phyloP scores from a whole-genome alignment of 2,113 vertebrate genomes.

The Bubo blakistoni region DNA sequence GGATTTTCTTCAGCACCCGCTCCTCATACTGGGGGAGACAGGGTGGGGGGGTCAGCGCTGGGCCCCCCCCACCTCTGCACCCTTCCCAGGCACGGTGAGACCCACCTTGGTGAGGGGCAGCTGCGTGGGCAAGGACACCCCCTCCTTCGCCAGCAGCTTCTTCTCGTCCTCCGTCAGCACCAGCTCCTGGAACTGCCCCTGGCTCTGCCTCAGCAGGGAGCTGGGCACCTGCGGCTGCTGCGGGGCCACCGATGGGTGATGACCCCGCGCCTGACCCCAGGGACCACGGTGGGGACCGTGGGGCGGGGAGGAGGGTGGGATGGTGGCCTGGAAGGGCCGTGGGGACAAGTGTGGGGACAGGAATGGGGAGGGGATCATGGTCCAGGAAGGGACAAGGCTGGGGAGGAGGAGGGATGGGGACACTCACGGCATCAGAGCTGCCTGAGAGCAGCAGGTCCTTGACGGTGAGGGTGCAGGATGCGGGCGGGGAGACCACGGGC shows the following conservation, averaged over 20 bases:
- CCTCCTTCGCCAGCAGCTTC: slow-evolving; percentile 91
- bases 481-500: background rate
- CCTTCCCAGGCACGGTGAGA: background rate
- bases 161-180: slow-evolving; percentile 92
- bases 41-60: background rate
- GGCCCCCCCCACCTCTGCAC: accelerated
- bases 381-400: background rate
- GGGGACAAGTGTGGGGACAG: background rate
- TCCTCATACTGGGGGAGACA: slow-evolving; percentile 81
- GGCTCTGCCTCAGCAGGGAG: slow-evolving; percentile 10
- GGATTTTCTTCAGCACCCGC: slow-evolving; percentile 91
- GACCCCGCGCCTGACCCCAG: accelerated
- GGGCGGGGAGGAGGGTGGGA: background rate
- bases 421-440: slow-evolving; percentile 77
- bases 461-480: slow-evolving; percentile 76
- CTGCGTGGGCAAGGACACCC: slow-evolving; percentile 82
- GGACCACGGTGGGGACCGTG: background rate
- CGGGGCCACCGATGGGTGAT: accelerated
- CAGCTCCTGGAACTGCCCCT: slow-evolving; percentile 80
- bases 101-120: slow-evolving; percentile 92
- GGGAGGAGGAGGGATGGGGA: background rate
- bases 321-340: background rate
- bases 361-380: background rate
- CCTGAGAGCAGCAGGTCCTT: slow-evolving; percentile 89
- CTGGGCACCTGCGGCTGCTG: slow-evolving; percentile 42